Evolutionary conservation across 2,113 vertebrate species (phyloP), one percentile per base, ranked within the genome.

Genomic region (Oophaga pumilio): DNA sequence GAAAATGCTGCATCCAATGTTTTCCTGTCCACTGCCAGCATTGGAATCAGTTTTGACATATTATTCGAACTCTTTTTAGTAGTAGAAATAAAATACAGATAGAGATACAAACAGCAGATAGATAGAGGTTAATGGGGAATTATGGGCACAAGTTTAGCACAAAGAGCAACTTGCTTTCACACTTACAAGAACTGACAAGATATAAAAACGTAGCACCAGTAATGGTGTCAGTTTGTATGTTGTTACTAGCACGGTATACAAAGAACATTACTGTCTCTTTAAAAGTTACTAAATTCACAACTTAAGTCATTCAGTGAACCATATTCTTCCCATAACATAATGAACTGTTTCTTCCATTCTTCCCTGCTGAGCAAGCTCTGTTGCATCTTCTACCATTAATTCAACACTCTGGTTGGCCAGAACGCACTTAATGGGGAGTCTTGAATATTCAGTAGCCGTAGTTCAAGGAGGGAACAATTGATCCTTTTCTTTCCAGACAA

Each of bases 401-500:
- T 49, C 85, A 86, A 64, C n/a, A 52, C 49, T 43, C 28, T 49
- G 20, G 57, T 60, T 85, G 56, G 71, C 28, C 77, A 73, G 59
- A 77, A 77, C 28, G 1, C 8, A 26, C 79, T 77, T 78, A 86
- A 78, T 68, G 49, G 76, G 85, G 49, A 78, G n/a, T 11, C 66
- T 33, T 83, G 57, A 87, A 87, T 71, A 87, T 82, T 81, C 86
- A 82, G 22, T 76, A 82, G 28, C 60, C 66, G 59, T 26, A 59
- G 50, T 22, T 26, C 15, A 57, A 33, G 64, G 68, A 57, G 78
- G 78, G 78, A 87, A 83, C 86, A 81, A 87, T 81, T 22, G 57
- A 24, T 82, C 79, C 49, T 69, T 83, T 83, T 82, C 62, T 87
- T 53, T 60, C 60, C 59, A 87, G 15, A 87, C 60, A 68, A 71